Conservation (phyloP, 2,888 invertebrate species). For the Sarcophaga caerulescens region DNA sequence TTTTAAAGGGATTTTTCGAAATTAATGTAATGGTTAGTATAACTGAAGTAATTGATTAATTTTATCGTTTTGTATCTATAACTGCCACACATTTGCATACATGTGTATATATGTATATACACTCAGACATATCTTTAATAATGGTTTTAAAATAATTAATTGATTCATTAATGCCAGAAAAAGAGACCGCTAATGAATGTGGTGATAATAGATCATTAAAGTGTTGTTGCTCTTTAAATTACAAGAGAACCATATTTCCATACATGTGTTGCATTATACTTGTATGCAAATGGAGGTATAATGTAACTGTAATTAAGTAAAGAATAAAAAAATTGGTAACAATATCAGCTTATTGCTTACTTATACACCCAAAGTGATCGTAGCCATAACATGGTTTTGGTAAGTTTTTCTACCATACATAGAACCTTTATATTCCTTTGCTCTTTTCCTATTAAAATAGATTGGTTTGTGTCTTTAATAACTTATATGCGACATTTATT, state of each 20-base stretch:
- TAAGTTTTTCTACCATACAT: background rate
- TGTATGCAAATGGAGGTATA: background rate
- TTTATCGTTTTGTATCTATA: slow-evolving; percentile 15
- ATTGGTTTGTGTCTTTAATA: no score
- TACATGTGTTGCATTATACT: background rate
- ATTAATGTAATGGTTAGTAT: background rate
- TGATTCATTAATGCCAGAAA: slow-evolving; percentile 3
- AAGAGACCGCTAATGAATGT: background rate
- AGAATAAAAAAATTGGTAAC: background rate
- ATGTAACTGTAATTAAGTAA: background rate
- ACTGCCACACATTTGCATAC: slow-evolving; percentile 1
- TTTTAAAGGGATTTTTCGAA: background rate
- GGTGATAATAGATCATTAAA: background rate
- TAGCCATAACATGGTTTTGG: background rate
- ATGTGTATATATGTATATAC: background rate
- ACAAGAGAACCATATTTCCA: background rate
- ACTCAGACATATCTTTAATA: background rate
- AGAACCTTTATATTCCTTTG: no score
- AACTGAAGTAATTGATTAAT: slow-evolving; percentile 27
- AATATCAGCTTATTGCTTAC: background rate
- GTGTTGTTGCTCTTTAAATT: background rate
- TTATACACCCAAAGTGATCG: no score
- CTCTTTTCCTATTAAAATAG: no score
- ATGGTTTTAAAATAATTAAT: slow-evolving; percentile 22
- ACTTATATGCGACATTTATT: no score